Evolutionary conservation across 2,797 vertebrate species (phyloP).

Genomic region (Discoglossus pictus): DNA sequence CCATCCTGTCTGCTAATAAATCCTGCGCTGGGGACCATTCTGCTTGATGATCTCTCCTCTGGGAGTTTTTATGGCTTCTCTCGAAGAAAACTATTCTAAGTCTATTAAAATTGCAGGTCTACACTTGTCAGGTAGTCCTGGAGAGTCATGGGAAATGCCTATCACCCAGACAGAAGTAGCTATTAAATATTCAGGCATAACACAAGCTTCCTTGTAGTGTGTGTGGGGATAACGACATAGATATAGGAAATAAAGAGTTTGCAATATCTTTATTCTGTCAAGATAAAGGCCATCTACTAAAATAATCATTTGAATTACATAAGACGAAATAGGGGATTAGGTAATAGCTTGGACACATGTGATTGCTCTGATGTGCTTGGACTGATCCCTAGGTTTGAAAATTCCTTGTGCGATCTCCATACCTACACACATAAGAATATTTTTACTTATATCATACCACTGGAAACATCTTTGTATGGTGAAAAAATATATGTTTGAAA

Average conservation of each 20-base stretch:
- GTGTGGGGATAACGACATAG: constrained; percentile 18
- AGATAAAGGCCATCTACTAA: not conserved
- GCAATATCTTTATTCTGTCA: constrained; percentile 4
- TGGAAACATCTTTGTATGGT: too few relatives aligned
- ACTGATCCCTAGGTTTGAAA: too few relatives aligned
- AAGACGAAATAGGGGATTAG: not conserved
- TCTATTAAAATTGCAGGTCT: constrained; percentile 74
- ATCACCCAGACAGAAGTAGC: constrained; percentile 70
- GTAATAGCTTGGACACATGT: not conserved
- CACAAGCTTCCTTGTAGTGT: constrained; percentile 9
- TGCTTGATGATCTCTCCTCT: constrained; percentile 77
- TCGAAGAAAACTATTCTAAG: constrained; percentile 67
- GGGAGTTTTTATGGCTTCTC: constrained; percentile 74
- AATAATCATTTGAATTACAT: not conserved
- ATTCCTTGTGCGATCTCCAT: too few relatives aligned
- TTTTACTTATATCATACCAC: too few relatives aligned
- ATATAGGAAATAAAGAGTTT: constrained; percentile 16
- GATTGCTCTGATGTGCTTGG: too few relatives aligned
- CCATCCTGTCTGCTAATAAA: constrained; percentile 78
- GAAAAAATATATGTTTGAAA: too few relatives aligned
- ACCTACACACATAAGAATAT: too few relatives aligned
- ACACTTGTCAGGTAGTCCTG: constrained; percentile 68
- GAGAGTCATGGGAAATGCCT: constrained; percentile 73
- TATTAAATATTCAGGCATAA: constrained; percentile 62
- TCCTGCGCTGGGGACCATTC: constrained; percentile 72